Evolutionary conservation across 2,888 invertebrate genomes (phyloP).

Genomic region (Apotomis betuletana): DNA sequence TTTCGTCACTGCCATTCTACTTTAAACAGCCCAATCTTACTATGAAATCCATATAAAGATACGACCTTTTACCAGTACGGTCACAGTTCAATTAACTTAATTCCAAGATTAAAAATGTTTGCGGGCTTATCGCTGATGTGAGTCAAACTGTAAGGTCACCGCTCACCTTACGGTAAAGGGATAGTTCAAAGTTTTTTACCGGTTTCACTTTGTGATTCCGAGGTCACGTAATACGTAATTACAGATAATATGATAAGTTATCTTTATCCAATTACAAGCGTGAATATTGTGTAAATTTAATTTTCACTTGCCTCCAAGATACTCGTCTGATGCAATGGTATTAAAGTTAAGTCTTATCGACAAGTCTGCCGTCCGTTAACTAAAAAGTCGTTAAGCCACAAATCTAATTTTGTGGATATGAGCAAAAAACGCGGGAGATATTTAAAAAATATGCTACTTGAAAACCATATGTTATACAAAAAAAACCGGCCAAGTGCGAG

Average conservation of each 20-base stretch:
- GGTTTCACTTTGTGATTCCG: slow-evolving; percentile 8
- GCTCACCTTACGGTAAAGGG: slow-evolving; percentile 31
- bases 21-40: too few species aligned
- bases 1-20: too few species aligned
- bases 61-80: slow-evolving; percentile 1
- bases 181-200: slow-evolving; percentile 35
- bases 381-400: too few species aligned
- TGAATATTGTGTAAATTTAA: background rate
- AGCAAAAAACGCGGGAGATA: too few species aligned
- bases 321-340: slow-evolving; percentile 2
- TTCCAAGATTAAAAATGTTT: slow-evolving; percentile 27
- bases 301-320: background rate
- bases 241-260: slow-evolving; percentile 14
- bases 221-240: slow-evolving; percentile 22
- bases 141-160: slow-evolving; percentile 37
- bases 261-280: slow-evolving; percentile 2
- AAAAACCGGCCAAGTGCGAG: too few species aligned
- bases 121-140: slow-evolving; percentile 28
- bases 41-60: background rate
- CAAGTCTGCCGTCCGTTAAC: too few species aligned
- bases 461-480: too few species aligned
- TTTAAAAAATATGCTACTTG: too few species aligned
- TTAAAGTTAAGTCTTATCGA: background rate
- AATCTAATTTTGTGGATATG: too few species aligned
- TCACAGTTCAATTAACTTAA: slow-evolving; percentile 33